Evolutionary conservation across 2,113 vertebrate genomes (phyloP).

Genomic region (Indri indri): DNA sequence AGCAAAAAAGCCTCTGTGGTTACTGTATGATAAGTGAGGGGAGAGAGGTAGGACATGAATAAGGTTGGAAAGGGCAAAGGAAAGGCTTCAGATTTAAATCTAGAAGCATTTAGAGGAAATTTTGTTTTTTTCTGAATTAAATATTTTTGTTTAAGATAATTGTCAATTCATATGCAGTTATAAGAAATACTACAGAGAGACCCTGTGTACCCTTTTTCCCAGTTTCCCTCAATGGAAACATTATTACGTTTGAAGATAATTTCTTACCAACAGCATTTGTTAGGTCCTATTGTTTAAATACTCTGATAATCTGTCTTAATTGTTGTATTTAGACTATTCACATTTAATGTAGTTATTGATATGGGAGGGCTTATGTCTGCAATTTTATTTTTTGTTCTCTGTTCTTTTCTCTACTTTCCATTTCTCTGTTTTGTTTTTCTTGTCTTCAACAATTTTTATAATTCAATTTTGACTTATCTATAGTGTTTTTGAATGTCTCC

Average conservation of each 20-base stretch:
- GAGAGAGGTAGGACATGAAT: not conserved
- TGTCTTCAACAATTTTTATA: not conserved
- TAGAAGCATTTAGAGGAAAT: not conserved
- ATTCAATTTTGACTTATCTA: not conserved
- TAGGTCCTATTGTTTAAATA: not conserved
- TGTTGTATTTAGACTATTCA: slow-evolving; percentile 8
- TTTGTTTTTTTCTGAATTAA: not conserved
- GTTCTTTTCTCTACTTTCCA: not conserved
- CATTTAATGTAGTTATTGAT: not conserved
- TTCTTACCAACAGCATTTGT: not conserved
- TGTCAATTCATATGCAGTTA: not conserved
- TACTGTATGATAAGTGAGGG: accelerated
- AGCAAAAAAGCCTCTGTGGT: not conserved
- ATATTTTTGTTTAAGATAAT: not conserved
- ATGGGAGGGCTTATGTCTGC: not conserved
- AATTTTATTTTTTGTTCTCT: not conserved
- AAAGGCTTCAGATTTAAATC: not conserved
- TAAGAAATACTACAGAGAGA: not conserved
- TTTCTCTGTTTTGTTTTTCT: not conserved
- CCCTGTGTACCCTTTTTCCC: not conserved
- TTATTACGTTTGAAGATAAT: not conserved
- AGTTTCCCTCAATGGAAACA: not conserved
- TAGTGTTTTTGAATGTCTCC: not conserved
- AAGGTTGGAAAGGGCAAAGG: not conserved
- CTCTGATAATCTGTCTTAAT: not conserved